Conservation (phyloP, 1,140 invertebrate genomes). For the Bicyclus anynana region DNA sequence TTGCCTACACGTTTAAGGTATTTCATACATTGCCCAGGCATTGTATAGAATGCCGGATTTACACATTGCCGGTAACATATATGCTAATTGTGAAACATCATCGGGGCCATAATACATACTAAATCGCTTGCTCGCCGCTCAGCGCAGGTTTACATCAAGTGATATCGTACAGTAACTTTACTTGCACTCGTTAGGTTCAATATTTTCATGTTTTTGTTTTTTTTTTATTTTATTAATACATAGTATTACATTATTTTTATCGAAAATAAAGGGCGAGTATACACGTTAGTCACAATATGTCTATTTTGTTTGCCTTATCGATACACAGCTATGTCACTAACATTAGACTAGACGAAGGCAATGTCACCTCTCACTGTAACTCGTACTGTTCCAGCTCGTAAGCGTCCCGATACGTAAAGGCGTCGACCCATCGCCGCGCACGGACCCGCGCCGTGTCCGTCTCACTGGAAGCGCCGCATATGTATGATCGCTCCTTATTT, state of each 20-base stretch:
- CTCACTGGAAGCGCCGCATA: no score
- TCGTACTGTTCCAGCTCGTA: no score
- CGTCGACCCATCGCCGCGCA: no score
- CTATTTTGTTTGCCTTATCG: slow-evolving; percentile 1
- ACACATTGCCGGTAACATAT: no score
- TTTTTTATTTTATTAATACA: not conserved
- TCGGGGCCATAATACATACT: no score
- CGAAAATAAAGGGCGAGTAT: not conserved
- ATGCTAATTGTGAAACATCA: no score
- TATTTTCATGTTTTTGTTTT: slow-evolving; percentile 24
- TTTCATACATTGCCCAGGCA: no score
- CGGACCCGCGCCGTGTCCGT: no score
- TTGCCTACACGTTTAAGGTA: no score
- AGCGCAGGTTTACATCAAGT: not conserved
- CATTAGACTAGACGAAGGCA: not conserved
- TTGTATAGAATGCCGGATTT: no score
- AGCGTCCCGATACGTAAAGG: no score
- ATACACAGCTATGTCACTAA: slow-evolving; percentile 15
- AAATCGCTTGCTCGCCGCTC: not conserved
- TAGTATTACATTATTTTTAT: not conserved
- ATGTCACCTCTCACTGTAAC: not conserved
- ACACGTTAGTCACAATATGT: not conserved
- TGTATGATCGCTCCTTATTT: no score
- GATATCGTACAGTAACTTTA: slow-evolving; percentile 29
- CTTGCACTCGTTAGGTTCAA: slow-evolving; percentile 31